These are phyloP conservation scores for Aleiodes leptofemur DNA, from an alignment of 2,888 invertebrate species.

Conservation along the genomic window DNA sequence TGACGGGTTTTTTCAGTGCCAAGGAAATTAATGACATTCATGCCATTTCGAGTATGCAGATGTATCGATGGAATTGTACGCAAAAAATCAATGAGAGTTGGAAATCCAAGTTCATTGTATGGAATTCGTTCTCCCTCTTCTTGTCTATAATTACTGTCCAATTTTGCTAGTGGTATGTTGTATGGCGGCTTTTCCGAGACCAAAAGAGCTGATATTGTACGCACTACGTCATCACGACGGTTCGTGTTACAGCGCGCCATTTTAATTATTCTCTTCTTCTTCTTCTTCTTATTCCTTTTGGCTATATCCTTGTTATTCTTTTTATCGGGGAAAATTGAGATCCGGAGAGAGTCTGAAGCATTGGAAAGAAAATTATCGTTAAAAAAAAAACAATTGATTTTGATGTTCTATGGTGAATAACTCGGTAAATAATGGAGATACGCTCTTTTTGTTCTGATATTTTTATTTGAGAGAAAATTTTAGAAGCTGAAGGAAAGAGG, in stretches of 20 bases:
- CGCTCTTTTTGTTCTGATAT: too few relatives aligned
- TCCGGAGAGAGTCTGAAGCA: too few relatives aligned
- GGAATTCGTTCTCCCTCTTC: constrained; percentile 61
- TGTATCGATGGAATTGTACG: constrained; percentile 54
- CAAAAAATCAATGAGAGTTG: constrained; percentile 56
- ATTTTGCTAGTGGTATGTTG: constrained; percentile 42
- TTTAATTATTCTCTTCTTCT: neutral
- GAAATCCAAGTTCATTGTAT: constrained; percentile 55
- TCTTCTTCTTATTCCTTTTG: neutral
- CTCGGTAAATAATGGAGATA: too few relatives aligned
- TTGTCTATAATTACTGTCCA: constrained; percentile 58
- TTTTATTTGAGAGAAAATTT: too few relatives aligned
- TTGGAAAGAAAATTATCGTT: too few relatives aligned
- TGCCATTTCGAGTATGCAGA: neutral
- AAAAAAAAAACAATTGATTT: too few relatives aligned
- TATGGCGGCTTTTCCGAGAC: constrained; percentile 48
- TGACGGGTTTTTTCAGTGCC: constrained; percentile 60
- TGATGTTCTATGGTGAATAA: too few relatives aligned
- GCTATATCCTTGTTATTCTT: too few relatives aligned
- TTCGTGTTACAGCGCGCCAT: neutral
- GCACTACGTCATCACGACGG: constrained; percentile 51
- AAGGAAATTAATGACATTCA: constrained; percentile 52
- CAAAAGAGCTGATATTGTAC: constrained; percentile 57
- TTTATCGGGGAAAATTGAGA: too few relatives aligned
- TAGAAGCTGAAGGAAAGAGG: too few relatives aligned